Evolutionary conservation across 2,797 vertebrate species (phyloP), one percentile per base, ranked within the genome.

Genomic region (Fistularia tabacaria): DNA sequence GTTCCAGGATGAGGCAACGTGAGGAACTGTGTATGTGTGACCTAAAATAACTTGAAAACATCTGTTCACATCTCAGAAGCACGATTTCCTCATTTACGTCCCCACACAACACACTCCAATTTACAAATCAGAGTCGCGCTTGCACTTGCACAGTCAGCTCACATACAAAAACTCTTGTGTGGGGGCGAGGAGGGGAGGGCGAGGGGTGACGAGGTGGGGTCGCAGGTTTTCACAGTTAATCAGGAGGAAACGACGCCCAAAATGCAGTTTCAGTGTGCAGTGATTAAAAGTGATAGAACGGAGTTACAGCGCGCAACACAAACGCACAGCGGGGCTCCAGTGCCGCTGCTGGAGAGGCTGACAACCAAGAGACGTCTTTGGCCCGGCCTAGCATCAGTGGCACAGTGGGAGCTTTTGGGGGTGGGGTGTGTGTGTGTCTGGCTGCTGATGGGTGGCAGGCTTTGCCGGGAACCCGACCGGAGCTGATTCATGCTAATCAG

Each of bases 401-500:
- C 55, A 8, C 65, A 46, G 75, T n/a, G 1, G 66, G 66, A 62
- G 62, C 15, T 14, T 49, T 11, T 47, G 39, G 14, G 9, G 8
- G 64, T 38, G 58, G 45, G 39, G 13, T 38, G 54, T 25, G 46
- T 39, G 65, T 45, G 48, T 52, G 54, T 54, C 9, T 11, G 64
- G 36, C 44, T 40, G 70, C 49, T 58, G 51, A 62, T 61, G 62
- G 59, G 67, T 57, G 49, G 51, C 1, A 44, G 46, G 62, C 51
- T 12, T 25, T 70, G 54, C 58, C 63, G 52, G 54, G 57, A 54
- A 66, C 69, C 65, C 76, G 64, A 57, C 64, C 57, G 8, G 56
- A 65, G 69, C 71, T 60, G 60, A 76, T 74, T 74, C 73, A 79
- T 84, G 78, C 72, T 80, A 86, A 86, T 79, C 69, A 66, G 68